A percentile compares a stretch with the other conserved stretches of the same genome.
Evolutionary conservation across 2,797 vertebrate genomes (phyloP).

Genomic region (Picus viridis): DNA sequence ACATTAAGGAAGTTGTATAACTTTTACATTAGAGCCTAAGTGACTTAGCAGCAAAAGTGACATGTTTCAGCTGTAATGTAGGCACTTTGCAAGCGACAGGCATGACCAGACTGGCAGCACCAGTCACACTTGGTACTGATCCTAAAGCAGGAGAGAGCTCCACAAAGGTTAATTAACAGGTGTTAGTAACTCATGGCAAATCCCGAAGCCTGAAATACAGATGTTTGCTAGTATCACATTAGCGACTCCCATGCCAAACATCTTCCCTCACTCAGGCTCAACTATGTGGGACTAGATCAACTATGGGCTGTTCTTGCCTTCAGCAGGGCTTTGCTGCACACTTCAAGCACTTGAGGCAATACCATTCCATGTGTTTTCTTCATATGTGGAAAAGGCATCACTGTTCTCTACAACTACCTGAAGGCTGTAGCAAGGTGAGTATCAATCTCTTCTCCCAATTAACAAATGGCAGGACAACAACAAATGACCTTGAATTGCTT

Average conservation of each 20-base stretch:
- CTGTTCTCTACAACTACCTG: no score
- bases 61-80: neutral
- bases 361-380: no score
- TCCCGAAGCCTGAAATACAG: neutral
- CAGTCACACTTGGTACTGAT: accelerated
- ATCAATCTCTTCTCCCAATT: no score
- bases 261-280: neutral
- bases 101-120: neutral
- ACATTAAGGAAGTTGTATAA: conserved; percentile 61
- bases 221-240: neutral
- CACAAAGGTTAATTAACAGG: neutral
- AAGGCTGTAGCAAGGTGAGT: no score
- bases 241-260: accelerated
- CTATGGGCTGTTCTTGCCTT: accelerated
- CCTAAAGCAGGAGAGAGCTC: accelerated
- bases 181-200: neutral
- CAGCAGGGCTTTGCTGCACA: neutral
- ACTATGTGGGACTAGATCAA: neutral
- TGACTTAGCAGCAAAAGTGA: conserved; percentile 28
- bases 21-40: conserved; percentile 16
- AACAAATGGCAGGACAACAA: no score
- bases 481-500: no score
- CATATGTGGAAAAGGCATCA: no score
- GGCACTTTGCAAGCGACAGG: neutral
- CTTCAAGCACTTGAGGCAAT: no score